phyloP scores from a whole-genome alignment of 2,888 invertebrate genomes.

The Trachelus tabidus region DNA sequence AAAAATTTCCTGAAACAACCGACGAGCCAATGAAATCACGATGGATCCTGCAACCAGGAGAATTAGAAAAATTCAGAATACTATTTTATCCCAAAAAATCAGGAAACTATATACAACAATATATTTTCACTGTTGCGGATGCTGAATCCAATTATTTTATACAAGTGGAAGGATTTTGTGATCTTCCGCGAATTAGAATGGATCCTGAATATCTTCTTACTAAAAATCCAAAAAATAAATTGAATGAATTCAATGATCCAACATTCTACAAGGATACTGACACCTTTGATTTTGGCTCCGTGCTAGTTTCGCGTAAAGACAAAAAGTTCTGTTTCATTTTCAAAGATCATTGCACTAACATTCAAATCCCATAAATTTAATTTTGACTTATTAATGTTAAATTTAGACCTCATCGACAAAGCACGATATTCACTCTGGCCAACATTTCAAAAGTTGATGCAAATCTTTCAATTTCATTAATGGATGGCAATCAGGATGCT shows the following conservation, averaged over 20 bases:
- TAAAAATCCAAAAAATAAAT: constrained; percentile 33
- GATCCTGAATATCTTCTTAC: constrained; percentile 43
- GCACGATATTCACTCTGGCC: constrained; percentile 68
- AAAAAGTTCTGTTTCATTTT: constrained; percentile 33
- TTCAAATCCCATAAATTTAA: background rate
- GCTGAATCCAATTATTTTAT: constrained; percentile 35
- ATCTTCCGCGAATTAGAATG: constrained; percentile 48
- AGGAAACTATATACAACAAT: constrained; percentile 39
- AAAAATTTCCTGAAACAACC: background rate
- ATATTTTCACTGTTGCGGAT: constrained; percentile 36
- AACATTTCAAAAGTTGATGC: constrained; percentile 70
- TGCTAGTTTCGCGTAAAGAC: constrained; percentile 36
- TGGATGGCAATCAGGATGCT: constrained; percentile 61
- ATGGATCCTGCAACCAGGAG: constrained; percentile 44
- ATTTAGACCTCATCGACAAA: constrained; percentile 67
- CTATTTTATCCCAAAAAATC: constrained; percentile 42
- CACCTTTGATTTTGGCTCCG: constrained; percentile 49
- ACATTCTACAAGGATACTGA: constrained; percentile 44
- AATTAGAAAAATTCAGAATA: constrained; percentile 42
- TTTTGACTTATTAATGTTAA: constrained; percentile 8
- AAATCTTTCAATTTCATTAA: constrained; percentile 67
- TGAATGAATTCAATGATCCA: constrained; percentile 36
- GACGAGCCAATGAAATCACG: constrained; percentile 41
- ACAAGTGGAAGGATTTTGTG: constrained; percentile 40
- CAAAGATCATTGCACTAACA: background rate